These are phyloP conservation scores for Sebastolobus altivelis DNA, from an alignment of 2,797 vertebrate genomes.

Conservation along the genomic window DNA sequence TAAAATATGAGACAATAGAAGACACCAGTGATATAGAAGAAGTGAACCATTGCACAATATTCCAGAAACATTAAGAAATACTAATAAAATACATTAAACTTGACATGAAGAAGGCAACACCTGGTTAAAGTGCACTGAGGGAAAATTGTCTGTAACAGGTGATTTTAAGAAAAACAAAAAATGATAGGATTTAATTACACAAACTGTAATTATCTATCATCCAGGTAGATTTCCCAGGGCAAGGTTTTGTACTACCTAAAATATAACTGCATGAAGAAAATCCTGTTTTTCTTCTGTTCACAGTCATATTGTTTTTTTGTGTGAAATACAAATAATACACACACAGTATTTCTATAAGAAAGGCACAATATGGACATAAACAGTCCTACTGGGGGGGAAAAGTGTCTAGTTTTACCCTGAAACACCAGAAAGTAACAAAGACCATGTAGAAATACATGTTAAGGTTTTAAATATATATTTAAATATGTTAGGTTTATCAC, in stretches of 20 bases:
- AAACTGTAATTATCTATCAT: background rate
- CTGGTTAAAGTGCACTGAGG: conserved; percentile 49
- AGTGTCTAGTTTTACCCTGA: conserved; percentile 7
- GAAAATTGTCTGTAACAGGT: background rate
- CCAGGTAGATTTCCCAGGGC: background rate
- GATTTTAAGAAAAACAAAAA: background rate
- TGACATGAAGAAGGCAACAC: background rate
- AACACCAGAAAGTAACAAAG: conserved; percentile 8
- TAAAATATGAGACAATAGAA: background rate
- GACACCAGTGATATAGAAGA: background rate
- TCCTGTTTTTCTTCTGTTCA: background rate
- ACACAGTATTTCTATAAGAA: background rate
- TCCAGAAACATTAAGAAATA: background rate
- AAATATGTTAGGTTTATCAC: background rate
- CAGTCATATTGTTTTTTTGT: background rate
- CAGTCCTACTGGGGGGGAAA: background rate
- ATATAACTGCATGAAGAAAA: background rate
- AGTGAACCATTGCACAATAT: background rate
- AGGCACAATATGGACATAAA: background rate
- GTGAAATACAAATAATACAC: background rate
- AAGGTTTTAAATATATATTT: background rate
- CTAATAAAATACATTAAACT: background rate
- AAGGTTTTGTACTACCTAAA: background rate
- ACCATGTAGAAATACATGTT: background rate
- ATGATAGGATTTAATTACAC: background rate